Base-by-base conservation (phyloP, 1,140 invertebrate species). In the Drosophila watanabei region DNA sequence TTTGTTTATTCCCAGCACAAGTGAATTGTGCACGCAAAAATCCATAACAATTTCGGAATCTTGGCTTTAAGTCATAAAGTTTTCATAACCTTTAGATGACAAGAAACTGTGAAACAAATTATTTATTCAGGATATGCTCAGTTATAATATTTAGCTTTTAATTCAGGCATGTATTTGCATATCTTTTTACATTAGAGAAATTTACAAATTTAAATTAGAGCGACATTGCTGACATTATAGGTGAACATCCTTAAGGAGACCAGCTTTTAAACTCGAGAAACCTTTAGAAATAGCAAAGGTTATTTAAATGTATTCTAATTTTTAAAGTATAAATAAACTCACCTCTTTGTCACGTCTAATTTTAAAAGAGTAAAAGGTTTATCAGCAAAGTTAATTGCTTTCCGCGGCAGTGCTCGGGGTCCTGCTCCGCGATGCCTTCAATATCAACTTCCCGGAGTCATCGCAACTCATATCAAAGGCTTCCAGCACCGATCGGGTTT, bases 1-100 rank as follows among this genome's bases (percentile, higher is more conserved):
- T 71, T 54, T 69, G 32, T 46, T 63, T 70, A 43, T 49, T 37
- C 66, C 11, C 30, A 13, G 28, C 10, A 57, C 59, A 37, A 52
- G n/a, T 52, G 30, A 61, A 61, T 45, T 24, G 30, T 33, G 59
- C 61, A 51, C 33, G 46, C 57, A 20, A 45, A 28, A 41, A 43
- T 63, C 39, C 58, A 62, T 63, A 45, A 66, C 14, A 39, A 57
- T 57, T 39, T 28, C 14, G 11, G 14, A 7, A 20, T 39, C 20
- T 28, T 39, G 54, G 54, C 54, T 57, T 57, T 57, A 57, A 57
- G 54, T 39, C 35, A 57, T 57, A 10, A 57, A 57, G 9, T 39
- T 37, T 11, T 39, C 20, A 28, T 39, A 24, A 24, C 13, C 7
- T 9, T 35, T 1, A 14, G 7, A 54, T 20, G 52, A 16, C 20